phyloP scores from a whole-genome alignment of 2,888 invertebrate species.

The Gerris lacustris region DNA sequence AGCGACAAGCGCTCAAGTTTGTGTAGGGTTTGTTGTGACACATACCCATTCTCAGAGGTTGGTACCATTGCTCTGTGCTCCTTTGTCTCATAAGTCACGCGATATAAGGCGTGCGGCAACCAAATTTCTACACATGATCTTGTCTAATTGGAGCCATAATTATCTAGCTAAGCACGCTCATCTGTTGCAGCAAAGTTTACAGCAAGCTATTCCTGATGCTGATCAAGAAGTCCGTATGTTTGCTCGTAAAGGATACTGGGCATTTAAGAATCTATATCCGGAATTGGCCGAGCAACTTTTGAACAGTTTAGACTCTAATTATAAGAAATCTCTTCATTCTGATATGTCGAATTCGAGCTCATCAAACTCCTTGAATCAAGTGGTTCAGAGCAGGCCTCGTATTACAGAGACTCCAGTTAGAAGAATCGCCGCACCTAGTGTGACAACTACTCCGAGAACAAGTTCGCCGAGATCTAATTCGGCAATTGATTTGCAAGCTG shows the following conservation, averaged over 20 bases:
- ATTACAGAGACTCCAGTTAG: neutral
- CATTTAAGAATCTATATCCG: slow-evolving; percentile 79
- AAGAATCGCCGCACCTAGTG: slow-evolving; percentile 9
- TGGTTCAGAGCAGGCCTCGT: slow-evolving; percentile 6
- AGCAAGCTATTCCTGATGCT: slow-evolving; percentile 81
- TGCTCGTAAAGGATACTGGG: slow-evolving; percentile 78
- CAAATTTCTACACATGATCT: slow-evolving; percentile 69
- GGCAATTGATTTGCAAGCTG: slow-evolving; percentile 85
- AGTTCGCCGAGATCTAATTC: slow-evolving; percentile 67
- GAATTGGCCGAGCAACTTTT: slow-evolving; percentile 77
- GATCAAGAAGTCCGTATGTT: slow-evolving; percentile 76
- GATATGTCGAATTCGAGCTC: slow-evolving; percentile 34
- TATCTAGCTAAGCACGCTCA: slow-evolving; percentile 68
- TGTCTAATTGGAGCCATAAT: slow-evolving; percentile 77
- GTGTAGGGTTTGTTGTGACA: slow-evolving; percentile 76
- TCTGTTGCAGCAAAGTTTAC: slow-evolving; percentile 67
- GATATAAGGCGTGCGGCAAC: slow-evolving; percentile 70
- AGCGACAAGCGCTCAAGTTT: slow-evolving; percentile 74
- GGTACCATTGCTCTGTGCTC: slow-evolving; percentile 58
- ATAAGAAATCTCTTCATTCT: slow-evolving; percentile 54
- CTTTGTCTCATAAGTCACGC: slow-evolving; percentile 73
- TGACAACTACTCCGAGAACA: slow-evolving; percentile 19
- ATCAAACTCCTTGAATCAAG: slow-evolving; percentile 31
- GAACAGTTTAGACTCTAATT: slow-evolving; percentile 64
- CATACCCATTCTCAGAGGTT: slow-evolving; percentile 69